These are phyloP conservation scores for Tetropium fuscum DNA, from an alignment of 2,888 invertebrate genomes.

Conservation along the genomic window DNA sequence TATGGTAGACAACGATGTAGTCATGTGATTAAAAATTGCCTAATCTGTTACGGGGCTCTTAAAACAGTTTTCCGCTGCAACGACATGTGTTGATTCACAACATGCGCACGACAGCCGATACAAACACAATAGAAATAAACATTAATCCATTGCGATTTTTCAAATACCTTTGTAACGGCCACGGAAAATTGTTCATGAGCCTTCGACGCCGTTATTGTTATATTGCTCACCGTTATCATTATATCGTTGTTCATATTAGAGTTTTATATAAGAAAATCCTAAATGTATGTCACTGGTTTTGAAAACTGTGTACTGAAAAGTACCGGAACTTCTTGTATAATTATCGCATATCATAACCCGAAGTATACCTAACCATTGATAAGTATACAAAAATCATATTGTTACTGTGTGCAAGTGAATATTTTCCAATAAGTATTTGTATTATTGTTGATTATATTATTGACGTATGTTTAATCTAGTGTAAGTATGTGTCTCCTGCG, in stretches of 20 bases:
- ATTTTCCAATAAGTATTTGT: slow-evolving; percentile 27
- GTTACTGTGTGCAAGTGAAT: slow-evolving; percentile 20
- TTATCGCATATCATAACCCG: slow-evolving; percentile 12
- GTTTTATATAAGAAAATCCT: slow-evolving; percentile 18
- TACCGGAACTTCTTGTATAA: slow-evolving; percentile 6
- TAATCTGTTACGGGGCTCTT: slow-evolving; percentile 14
- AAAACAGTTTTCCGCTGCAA: neutral
- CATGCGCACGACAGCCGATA: neutral
- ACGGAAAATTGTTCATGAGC: slow-evolving; percentile 21
- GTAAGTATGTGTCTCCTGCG: slow-evolving; percentile 44
- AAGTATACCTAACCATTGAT: slow-evolving; percentile 3
- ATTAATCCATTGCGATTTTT: neutral
- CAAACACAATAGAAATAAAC: too few species aligned
- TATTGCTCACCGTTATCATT: slow-evolving; percentile 26
- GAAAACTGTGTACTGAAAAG: slow-evolving; percentile 5
- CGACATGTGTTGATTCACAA: neutral
- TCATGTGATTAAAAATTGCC: slow-evolving; percentile 43
- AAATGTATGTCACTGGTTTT: slow-evolving; percentile 20
- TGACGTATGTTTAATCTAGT: slow-evolving; percentile 39
- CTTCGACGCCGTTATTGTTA: slow-evolving; percentile 25
- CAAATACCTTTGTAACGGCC: neutral
- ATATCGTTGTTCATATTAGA: slow-evolving; percentile 25
- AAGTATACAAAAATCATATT: slow-evolving; percentile 13
- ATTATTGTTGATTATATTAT: slow-evolving; percentile 40
- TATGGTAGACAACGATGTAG: slow-evolving; percentile 47